A percentile compares a stretch with the other conserved stretches of the same genome.
phyloP scores from a whole-genome alignment of 2,113 vertebrate genomes.

The Balaenoptera acutorostrata region DNA sequence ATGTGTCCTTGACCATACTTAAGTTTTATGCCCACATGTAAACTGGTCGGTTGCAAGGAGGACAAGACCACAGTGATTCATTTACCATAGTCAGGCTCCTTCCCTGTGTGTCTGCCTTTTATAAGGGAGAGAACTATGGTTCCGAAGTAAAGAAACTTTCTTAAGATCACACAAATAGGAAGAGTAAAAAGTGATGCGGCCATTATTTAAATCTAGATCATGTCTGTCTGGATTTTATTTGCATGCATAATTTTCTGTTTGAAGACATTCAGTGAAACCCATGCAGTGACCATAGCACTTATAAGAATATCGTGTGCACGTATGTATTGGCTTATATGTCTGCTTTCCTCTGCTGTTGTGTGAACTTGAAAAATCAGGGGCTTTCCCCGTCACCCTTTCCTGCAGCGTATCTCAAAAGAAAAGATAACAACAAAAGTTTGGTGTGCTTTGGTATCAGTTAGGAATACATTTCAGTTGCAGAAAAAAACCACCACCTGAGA shows the following conservation, averaged over 20 bases:
- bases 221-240: neutral
- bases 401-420: neutral
- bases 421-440: neutral
- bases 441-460: neutral
- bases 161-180: neutral
- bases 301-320: neutral
- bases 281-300: neutral
- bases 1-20: neutral
- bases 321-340: neutral
- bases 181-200: neutral
- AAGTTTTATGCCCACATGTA: neutral
- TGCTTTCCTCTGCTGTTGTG: neutral
- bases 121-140: neutral
- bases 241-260: neutral
- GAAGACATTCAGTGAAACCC: neutral
- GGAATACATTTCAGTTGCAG: neutral
- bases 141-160: neutral
- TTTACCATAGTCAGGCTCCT: neutral
- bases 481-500: neutral
- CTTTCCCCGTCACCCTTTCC: neutral
- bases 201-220: neutral
- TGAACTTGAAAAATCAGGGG: neutral
- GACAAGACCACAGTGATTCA: neutral
- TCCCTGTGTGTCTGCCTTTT: neutral
- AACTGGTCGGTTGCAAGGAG: neutral